A percentile compares a stretch with the other conserved stretches of the same genome.
phyloP scores from a whole-genome alignment of 1,140 invertebrate species.

The Nautilus pompilius region DNA sequence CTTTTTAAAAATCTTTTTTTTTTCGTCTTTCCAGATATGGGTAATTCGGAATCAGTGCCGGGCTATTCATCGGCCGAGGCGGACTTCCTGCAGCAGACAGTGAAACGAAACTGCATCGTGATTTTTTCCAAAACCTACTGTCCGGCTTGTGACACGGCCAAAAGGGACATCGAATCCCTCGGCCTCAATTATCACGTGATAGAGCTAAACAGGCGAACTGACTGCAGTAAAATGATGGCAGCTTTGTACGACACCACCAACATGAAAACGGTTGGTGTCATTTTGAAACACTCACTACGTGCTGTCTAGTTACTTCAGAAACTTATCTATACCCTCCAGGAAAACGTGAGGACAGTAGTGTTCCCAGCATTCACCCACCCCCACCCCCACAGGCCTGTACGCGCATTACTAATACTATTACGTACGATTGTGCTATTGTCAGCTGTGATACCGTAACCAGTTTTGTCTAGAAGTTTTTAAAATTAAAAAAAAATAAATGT shows the following conservation, averaged over 20 bases:
- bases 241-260: slow-evolving; percentile 78
- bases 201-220: slow-evolving; percentile 76
- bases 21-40: not conserved
- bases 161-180: slow-evolving; percentile 57
- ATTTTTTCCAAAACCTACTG: slow-evolving; percentile 88
- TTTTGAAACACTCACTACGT: not conserved
- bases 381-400: too few species aligned
- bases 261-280: slow-evolving; percentile 66
- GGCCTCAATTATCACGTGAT: slow-evolving; percentile 63
- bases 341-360: too few species aligned
- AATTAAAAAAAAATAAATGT: too few species aligned
- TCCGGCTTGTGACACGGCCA: slow-evolving; percentile 83
- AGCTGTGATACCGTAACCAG: too few species aligned
- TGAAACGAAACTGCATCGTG: slow-evolving; percentile 62
- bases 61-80: slow-evolving; percentile 14
- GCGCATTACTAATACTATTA: too few species aligned
- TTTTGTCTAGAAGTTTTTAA: too few species aligned
- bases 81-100: slow-evolving; percentile 12
- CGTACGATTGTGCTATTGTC: too few species aligned
- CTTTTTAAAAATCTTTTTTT: not conserved
- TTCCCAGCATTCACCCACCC: too few species aligned
- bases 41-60: not conserved
- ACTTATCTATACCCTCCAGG: too few species aligned
- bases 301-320: too few species aligned
- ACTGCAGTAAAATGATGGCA: slow-evolving; percentile 74